Base-by-base conservation (phyloP, 2,797 vertebrate species). In the Lateolabrax maculatus region DNA sequence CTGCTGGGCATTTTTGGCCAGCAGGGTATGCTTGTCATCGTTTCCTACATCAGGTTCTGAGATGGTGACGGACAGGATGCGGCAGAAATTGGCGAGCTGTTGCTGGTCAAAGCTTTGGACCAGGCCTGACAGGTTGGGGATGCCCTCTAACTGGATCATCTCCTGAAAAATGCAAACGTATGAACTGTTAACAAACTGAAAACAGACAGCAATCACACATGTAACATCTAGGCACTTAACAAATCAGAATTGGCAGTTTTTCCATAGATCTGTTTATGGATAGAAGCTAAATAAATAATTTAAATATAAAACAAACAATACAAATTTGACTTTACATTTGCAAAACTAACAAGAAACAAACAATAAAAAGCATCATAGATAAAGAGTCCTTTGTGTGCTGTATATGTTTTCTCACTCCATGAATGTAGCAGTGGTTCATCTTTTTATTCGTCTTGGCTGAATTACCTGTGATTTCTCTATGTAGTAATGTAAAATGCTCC, bases 51-150 rank as follows among this genome's bases (percentile, higher is more conserved):
- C 98, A 0, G 98, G 97, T 83, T 99, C 98, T 0, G 98, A 99
- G 93, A 99, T 99, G 36, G 98, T 99, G 92, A 99, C 97, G 0
- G 98, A 99, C 23, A 99, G 95, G 90, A 99, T 99, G 85, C 98
- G 96, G 91, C 98, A 99, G 95, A 99, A 99, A 94, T 98, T 99
- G 44, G 98, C 98, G 71, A 99, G 96, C 89, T 99, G 98, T 83
- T 99, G 98, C 89, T 99, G 98, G 93, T 99, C 98, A 36, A 99
- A 99, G 90, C 97, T 99, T 90, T 98, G 98, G 49, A 99, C 98
- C 73, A 99, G 95, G 76, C 95, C 96, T 0, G 95, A 96, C 67
- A 99, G 94, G 84, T 98, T 98, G 72, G 98, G 97, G 87, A 99
- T 98, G 83, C 98, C 97, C 73, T 99, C 98, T 88, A 99, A 94